Evolutionary conservation across 2,113 vertebrate genomes (phyloP).

Genomic region (Gorsachius goisagi): DNA sequence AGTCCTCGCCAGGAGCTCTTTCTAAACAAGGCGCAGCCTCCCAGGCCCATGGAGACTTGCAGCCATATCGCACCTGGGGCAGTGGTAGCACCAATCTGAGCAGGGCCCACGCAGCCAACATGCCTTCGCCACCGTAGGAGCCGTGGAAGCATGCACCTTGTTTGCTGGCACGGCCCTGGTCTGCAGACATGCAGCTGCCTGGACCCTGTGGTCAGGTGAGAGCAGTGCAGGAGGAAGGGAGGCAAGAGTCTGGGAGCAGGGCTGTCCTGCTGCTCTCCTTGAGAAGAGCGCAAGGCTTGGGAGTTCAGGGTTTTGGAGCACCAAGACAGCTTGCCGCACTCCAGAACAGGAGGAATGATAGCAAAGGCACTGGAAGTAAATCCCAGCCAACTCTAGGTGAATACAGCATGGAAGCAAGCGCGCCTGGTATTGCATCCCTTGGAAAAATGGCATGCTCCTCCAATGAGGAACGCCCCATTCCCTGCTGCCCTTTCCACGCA

Average conservation of each 20-base stretch:
- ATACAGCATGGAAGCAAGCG: background rate
- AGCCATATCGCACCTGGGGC: fast-evolving
- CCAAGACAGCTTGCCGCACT: background rate
- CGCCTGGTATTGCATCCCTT: background rate
- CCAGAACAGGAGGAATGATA: background rate
- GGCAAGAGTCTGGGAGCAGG: background rate
- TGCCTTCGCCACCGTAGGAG: fast-evolving
- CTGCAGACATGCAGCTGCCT: fast-evolving
- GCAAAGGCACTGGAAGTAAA: background rate
- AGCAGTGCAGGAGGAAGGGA: background rate
- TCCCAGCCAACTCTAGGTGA: background rate
- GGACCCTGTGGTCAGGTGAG: background rate
- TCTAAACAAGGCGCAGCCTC: background rate
- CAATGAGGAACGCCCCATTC: background rate
- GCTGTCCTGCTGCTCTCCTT: background rate
- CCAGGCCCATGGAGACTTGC: background rate
- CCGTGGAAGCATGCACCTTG: fast-evolving
- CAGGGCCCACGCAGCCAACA: background rate
- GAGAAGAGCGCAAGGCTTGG: background rate
- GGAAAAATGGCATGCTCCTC: background rate
- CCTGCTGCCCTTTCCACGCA: background rate
- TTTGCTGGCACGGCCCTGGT: background rate
- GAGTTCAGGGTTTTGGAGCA: background rate
- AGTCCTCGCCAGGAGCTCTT: background rate
- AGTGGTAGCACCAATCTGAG: fast-evolving